Percentiles rank a stretch among this genome's conserved stretches.
Evolutionary conservation across 2,113 vertebrate species (phyloP).

Genomic region (Nothoprocta pentlandii): DNA sequence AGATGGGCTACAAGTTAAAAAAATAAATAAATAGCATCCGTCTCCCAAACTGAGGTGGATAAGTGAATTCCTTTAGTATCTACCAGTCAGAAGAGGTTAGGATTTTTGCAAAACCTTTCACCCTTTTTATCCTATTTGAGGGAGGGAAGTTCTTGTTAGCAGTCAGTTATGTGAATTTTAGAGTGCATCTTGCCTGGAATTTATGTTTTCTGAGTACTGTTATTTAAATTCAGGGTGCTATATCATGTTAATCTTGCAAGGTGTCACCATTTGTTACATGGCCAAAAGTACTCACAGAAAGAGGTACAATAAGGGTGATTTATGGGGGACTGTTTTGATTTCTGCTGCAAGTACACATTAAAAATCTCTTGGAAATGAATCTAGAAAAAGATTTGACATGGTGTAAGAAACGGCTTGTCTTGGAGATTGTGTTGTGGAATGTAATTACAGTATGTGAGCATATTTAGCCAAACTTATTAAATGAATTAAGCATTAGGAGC

Average conservation of each 20-base stretch:
- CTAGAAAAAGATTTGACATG: constrained; percentile 49
- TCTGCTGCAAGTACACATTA: constrained; percentile 49
- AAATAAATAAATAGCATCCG: neutral
- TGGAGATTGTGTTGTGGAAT: constrained; percentile 57
- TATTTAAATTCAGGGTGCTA: constrained; percentile 62
- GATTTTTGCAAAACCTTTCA: constrained; percentile 48
- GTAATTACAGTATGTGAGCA: constrained; percentile 29
- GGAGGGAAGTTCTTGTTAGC: constrained; percentile 34
- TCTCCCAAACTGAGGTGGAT: constrained; percentile 7
- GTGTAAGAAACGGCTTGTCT: constrained; percentile 36
- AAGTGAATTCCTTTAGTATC: constrained; percentile 37
- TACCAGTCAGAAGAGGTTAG: neutral
- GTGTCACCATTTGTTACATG: constrained; percentile 55
- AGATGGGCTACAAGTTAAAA: constrained; percentile 31
- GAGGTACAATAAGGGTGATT: constrained; percentile 56
- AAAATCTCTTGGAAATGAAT: constrained; percentile 63
- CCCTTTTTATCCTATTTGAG: constrained; percentile 52
- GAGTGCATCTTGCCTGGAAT: constrained; percentile 35
- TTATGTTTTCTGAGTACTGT: constrained; percentile 27
- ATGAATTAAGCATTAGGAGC: constrained; percentile 50
- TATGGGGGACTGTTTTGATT: constrained; percentile 56
- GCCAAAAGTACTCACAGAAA: constrained; percentile 59
- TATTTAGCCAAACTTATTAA: constrained; percentile 56
- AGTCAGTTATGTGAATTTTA: constrained; percentile 59
- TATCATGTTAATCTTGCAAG: constrained; percentile 47